These are phyloP conservation scores for Garrulus glandarius DNA, from an alignment of 2,797 vertebrate species.

Conservation along the genomic window DNA sequence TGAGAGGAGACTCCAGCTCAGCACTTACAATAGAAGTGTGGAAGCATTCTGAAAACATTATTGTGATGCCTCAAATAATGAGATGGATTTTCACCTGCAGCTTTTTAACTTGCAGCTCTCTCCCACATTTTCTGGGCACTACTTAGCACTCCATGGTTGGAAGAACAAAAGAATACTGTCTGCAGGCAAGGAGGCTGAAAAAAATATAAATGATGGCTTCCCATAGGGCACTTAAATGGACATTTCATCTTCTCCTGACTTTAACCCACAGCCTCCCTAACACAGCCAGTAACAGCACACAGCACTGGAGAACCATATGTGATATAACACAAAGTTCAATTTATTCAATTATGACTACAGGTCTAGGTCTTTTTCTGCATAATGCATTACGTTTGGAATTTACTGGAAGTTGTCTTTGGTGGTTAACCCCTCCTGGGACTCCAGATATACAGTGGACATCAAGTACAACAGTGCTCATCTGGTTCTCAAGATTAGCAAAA, in stretches of 20 bases:
- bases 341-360: background rate
- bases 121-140: background rate
- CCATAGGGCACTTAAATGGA: constrained; percentile 7
- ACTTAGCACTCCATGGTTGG: background rate
- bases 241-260: background rate
- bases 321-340: background rate
- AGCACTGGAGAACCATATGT: background rate
- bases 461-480: background rate
- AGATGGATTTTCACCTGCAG: background rate
- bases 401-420: background rate
- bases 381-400: constrained; percentile 15
- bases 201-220: constrained; percentile 35
- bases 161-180: background rate
- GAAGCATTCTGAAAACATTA: background rate
- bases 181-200: background rate
- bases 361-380: background rate
- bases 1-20: background rate
- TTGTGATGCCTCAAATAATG: background rate
- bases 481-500: background rate
- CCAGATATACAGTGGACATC: background rate
- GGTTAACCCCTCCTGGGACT: background rate
- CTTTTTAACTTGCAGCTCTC: background rate
- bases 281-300: background rate
- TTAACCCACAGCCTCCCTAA: background rate
- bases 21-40: background rate